Percentiles rank a stretch among this genome's conserved stretches.
phyloP scores from a whole-genome alignment of 92 coral and sea anemone species.

The Muricea muricata region DNA sequence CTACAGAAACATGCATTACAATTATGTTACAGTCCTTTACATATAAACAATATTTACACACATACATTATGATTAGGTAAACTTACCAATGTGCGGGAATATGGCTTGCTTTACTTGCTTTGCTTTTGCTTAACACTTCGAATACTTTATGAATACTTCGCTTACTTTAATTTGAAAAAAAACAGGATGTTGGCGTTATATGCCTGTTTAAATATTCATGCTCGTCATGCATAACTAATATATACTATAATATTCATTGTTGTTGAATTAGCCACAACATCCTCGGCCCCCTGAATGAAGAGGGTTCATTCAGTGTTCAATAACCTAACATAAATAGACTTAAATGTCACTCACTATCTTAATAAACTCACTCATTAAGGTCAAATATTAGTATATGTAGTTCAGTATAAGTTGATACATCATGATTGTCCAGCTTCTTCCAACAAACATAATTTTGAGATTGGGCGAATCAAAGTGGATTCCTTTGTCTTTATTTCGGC shows the following conservation, averaged over 20 bases:
- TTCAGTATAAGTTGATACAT: not conserved
- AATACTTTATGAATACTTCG: too few relatives aligned
- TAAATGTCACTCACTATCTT: not conserved
- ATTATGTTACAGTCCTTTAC: too few relatives aligned
- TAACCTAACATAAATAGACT: not conserved
- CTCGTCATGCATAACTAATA: too few relatives aligned
- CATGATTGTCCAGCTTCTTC: conserved; percentile 46
- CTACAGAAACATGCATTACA: too few relatives aligned
- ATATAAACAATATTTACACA: too few relatives aligned
- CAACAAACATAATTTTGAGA: conserved; percentile 63
- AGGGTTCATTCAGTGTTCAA: not conserved
- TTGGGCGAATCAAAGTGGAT: conserved; percentile 47
- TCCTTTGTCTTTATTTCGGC: conserved; percentile 61
- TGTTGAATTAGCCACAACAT: not conserved
- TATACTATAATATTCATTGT: not conserved
- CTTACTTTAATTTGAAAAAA: too few relatives aligned
- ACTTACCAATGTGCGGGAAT: too few relatives aligned
- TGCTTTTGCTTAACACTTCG: too few relatives aligned
- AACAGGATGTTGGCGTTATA: too few relatives aligned
- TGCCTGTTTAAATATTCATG: too few relatives aligned
- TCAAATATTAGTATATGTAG: not conserved
- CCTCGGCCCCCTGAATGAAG: conserved; percentile 9
- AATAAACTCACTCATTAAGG: not conserved
- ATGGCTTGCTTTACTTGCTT: too few relatives aligned
- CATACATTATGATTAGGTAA: too few relatives aligned